Evolutionary conservation across 2,888 invertebrate species (phyloP).

Genomic region (Caenorhabditis macrosperma): DNA sequence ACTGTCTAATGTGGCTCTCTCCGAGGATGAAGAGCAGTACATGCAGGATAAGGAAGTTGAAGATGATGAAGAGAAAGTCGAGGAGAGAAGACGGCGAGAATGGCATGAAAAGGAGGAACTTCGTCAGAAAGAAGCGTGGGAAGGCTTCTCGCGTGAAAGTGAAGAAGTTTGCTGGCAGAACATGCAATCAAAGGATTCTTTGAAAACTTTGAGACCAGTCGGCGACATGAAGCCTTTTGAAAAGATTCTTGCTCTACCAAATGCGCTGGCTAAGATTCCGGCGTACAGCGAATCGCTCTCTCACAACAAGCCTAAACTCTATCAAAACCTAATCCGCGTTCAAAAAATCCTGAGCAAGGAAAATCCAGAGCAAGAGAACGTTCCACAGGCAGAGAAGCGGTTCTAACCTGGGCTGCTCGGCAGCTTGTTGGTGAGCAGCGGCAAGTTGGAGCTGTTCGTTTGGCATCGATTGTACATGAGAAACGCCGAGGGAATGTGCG

Average conservation of each 20-base stretch:
- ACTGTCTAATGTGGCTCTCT: background rate
- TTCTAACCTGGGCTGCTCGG: too few relatives aligned
- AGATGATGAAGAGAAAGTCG: background rate
- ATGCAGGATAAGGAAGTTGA: background rate
- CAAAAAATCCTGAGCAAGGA: background rate
- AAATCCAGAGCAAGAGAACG: background rate
- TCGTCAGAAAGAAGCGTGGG: background rate
- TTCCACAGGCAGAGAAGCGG: too few relatives aligned
- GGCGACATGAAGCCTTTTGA: background rate
- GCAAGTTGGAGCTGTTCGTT: too few relatives aligned
- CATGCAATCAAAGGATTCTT: too few relatives aligned
- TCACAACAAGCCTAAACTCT: background rate
- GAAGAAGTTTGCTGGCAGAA: slow-evolving; percentile 4
- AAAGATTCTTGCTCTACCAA: background rate
- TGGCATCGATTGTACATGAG: too few relatives aligned
- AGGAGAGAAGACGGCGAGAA: background rate
- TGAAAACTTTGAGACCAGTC: too few relatives aligned
- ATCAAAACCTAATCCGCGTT: background rate
- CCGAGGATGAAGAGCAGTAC: background rate
- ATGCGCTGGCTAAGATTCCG: slow-evolving; percentile 1
- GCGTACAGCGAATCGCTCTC: slow-evolving; percentile 5
- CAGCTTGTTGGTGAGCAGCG: too few relatives aligned
- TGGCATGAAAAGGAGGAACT: background rate
- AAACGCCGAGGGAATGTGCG: too few relatives aligned
- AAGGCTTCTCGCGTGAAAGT: too few relatives aligned